Percentiles rank a stretch among this genome's conserved stretches.
Conservation (phyloP, 2,797 vertebrate genomes). For the Siniperca undulata region DNA sequence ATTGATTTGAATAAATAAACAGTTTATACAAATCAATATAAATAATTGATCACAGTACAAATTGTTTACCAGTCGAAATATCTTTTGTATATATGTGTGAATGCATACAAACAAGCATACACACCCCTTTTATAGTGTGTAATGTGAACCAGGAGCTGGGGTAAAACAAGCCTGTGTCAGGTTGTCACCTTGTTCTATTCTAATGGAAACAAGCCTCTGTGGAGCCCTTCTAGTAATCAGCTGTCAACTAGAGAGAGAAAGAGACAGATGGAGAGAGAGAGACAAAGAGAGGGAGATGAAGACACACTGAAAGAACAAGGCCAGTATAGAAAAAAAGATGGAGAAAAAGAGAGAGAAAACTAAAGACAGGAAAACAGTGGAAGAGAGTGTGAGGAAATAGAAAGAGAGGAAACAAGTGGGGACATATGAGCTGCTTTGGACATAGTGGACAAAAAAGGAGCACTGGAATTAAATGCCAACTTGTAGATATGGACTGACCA, state of each 20-base stretch:
- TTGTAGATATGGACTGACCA: not conserved
- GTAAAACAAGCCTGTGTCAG: slow-evolving; percentile 43
- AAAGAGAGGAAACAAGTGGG: not conserved
- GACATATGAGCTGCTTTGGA: slow-evolving; percentile 40
- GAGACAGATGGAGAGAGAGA: not conserved
- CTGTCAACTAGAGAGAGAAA: slow-evolving; percentile 42
- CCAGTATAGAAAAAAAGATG: not conserved
- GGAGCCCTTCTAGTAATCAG: slow-evolving; percentile 58
- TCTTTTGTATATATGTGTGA: not conserved
- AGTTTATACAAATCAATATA: not conserved
- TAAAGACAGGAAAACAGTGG: not conserved
- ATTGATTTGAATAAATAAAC: too few relatives aligned
- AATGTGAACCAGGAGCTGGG: slow-evolving; percentile 46
- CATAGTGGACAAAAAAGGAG: too few relatives aligned
- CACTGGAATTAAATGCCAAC: not conserved
- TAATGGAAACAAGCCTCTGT: slow-evolving; percentile 60
- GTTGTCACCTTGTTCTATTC: slow-evolving; percentile 73
- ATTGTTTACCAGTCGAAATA: not conserved
- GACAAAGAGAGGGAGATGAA: not conserved
- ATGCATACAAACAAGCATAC: slow-evolving; percentile 18
- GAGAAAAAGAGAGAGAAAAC: not conserved
- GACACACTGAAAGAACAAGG: not conserved
- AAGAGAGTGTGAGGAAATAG: not conserved
- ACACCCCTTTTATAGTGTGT: slow-evolving; percentile 18
- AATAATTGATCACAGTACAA: not conserved